Evolutionary conservation across 2,797 vertebrate genomes (phyloP), one percentile per base, ranked within the genome.

Genomic region (Anolis apletophallus): DNA sequence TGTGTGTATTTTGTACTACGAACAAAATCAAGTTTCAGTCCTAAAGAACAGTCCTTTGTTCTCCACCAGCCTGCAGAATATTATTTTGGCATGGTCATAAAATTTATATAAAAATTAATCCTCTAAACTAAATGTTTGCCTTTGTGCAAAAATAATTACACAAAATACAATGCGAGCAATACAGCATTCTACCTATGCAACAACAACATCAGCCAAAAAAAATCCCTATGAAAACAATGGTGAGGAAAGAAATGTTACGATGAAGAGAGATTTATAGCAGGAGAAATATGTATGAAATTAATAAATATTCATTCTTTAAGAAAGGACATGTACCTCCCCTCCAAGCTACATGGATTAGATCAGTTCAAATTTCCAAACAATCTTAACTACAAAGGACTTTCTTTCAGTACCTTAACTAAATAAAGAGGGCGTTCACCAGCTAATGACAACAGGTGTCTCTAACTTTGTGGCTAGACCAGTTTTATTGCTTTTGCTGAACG

Each of bases 1-100:
- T n/a, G n/a, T n/a, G n/a, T n/a, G n/a, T n/a, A n/a, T 93, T 95
- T 96, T 94, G 94, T 97, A 97, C 95, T 97, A 98, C 95, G 97
- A 98, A 97, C 97, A 97, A 98, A 98, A 98, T 99, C 98, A 99
- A 98, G 98, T 99, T 99, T 99, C 97, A 98, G 96, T 98, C 97
- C 97, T 95, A 96, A 96, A 97, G 97, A 98, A 98, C 97, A 98
- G 97, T 98, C 97, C 96, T 97, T 97, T 97, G 98, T 98, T 97
- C 97, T 97, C 96, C 94, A 96, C 97, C 98, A 98, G 98, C 98
- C 97, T 96, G 96, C 96, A 96, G 96, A 98, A 98, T 97, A 96
- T 97, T 97, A 97, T 97, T 97, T 97, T 97, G 97, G 97, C 97
- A 95, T 97, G 97, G 97, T 98, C 97, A 97, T 96, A 97, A 98